Evolutionary conservation across 2,113 vertebrate genomes (phyloP).

Genomic region (Megatriorchis doriae): DNA sequence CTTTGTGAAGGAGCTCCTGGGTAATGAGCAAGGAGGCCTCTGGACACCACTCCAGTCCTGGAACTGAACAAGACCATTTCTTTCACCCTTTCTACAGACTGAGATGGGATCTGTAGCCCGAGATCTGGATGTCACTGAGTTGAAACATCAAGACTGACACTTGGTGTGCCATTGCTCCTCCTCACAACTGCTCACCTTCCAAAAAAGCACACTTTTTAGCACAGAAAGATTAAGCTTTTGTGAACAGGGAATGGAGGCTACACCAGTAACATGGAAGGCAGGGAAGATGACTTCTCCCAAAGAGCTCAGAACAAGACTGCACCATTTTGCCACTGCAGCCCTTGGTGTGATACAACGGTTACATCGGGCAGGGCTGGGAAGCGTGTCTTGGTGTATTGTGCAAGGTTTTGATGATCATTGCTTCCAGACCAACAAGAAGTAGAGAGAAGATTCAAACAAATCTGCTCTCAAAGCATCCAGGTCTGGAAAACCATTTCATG

Average conservation of each 20-base stretch:
- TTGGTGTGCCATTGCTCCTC: neutral
- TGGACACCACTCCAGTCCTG: neutral
- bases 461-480: neutral
- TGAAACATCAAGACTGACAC: too few relatives aligned
- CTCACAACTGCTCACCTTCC: neutral
- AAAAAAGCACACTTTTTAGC: neutral
- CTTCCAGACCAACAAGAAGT: neutral
- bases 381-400: neutral
- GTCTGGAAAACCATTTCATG: neutral
- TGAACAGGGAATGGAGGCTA: neutral
- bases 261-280: neutral
- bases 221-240: neutral
- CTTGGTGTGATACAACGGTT: neutral
- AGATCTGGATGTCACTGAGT: neutral
- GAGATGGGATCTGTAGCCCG: neutral
- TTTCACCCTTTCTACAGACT: neutral
- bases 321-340: neutral
- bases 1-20: neutral
- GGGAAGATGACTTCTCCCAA: neutral
- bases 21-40: neutral
- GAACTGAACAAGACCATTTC: neutral
- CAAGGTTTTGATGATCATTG: neutral
- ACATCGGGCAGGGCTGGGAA: neutral
- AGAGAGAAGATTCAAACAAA: neutral
- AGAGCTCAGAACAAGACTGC: neutral